These are phyloP conservation scores for Chloroceryle amazona DNA, from an alignment of 2,797 vertebrate genomes.

Conservation along the genomic window DNA sequence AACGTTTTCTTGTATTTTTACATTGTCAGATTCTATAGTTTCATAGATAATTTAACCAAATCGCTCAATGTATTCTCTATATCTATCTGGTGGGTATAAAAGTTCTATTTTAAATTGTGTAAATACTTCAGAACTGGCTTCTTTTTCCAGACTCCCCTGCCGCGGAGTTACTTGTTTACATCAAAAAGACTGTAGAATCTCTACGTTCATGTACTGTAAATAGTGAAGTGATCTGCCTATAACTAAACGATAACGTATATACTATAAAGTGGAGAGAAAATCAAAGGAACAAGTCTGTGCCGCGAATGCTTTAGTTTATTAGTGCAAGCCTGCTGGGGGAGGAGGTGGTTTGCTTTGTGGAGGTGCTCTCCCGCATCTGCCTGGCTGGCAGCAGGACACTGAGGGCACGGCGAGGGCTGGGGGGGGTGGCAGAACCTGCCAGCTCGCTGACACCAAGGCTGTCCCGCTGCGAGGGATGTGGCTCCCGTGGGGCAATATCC, in stretches of 20 bases:
- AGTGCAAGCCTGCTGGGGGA: not conserved
- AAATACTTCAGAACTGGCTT: conserved; percentile 99
- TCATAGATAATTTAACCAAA: conserved; percentile 98
- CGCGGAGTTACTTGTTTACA: conserved; percentile 99
- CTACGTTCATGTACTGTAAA: conserved; percentile 99
- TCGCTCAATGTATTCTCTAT: conserved; percentile 90
- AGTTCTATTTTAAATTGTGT: conserved; percentile 99
- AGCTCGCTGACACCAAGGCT: fast-evolving
- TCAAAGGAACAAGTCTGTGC: conserved; percentile 37
- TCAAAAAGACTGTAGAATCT: conserved; percentile 99
- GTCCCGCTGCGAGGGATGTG: not conserved
- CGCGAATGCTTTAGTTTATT: not conserved
- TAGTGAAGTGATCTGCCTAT: conserved; percentile 97
- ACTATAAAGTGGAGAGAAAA: conserved; percentile 79
- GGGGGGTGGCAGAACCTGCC: not conserved
- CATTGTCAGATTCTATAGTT: conserved; percentile 99
- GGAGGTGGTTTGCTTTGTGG: not conserved
- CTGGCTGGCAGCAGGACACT: not conserved
- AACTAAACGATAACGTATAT: conserved; percentile 88
- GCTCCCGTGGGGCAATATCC: not conserved
- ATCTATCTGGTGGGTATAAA: conserved; percentile 97
- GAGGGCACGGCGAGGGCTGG: fast-evolving
- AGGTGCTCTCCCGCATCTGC: not conserved
- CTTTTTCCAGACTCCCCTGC: conserved; percentile 94
- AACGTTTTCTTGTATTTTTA: conserved; percentile 99